These are phyloP conservation scores for Liparis tanakae DNA, from an alignment of 2,797 vertebrate genomes.

Conservation along the genomic window DNA sequence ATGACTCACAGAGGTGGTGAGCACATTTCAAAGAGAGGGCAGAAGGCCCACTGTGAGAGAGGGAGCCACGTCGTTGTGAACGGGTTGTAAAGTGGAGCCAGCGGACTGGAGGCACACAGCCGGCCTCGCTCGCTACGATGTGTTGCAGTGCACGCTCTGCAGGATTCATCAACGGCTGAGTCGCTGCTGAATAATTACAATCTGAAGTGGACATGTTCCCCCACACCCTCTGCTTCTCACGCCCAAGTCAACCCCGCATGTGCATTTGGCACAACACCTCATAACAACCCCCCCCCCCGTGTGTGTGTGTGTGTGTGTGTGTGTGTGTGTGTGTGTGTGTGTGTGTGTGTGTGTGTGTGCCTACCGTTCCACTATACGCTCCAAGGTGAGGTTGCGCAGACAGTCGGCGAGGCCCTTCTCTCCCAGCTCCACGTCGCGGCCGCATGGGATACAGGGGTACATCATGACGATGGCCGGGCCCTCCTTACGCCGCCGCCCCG, in stretches of 20 bases:
- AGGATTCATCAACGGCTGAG: constrained; percentile 53
- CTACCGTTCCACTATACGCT: constrained; percentile 94
- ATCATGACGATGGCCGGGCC: constrained; percentile 84
- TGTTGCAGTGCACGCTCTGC: constrained; percentile 55
- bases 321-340: not conserved
- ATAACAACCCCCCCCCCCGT: not conserved
- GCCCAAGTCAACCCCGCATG: not conserved
- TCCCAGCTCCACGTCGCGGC: constrained; percentile 92
- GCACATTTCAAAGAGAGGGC: not conserved
- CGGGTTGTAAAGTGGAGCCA: constrained; percentile 25
- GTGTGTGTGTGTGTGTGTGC: not conserved
- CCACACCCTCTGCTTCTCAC: constrained; percentile 23
- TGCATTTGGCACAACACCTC: not conserved
- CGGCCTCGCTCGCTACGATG: constrained; percentile 43
- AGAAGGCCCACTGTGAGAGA: not conserved
- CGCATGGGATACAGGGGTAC: constrained; percentile 92
- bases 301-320: not conserved
- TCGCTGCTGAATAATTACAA: constrained; percentile 45
- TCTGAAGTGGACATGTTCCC: constrained; percentile 34
- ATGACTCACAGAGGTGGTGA: not conserved
- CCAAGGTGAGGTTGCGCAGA: constrained; percentile 94
- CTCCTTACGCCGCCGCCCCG: constrained; percentile 89
- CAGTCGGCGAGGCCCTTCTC: constrained; percentile 92
- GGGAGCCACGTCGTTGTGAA: constrained; percentile 13
- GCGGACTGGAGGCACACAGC: constrained; percentile 37